phyloP scores from a whole-genome alignment of 2,113 vertebrate genomes.

The Rhea pennata region DNA sequence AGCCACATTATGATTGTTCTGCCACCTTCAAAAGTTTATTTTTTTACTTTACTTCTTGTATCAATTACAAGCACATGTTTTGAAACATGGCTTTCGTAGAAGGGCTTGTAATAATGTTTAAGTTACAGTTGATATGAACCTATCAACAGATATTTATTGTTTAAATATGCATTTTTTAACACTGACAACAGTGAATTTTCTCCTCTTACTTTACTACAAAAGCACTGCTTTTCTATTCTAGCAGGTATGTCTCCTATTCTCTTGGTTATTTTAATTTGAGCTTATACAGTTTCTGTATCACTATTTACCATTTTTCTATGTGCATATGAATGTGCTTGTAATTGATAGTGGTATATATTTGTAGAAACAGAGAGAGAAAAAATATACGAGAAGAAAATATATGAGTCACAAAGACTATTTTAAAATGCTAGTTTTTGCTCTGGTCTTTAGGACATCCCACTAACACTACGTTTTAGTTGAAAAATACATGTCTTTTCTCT shows the following conservation, averaged over 20 bases:
- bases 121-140: background rate
- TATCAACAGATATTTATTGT: constrained; percentile 1
- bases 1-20: background rate
- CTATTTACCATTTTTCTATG: background rate
- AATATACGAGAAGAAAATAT: background rate
- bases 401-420: background rate
- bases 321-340: background rate
- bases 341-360: background rate
- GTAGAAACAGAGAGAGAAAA: background rate
- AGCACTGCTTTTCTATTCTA: background rate
- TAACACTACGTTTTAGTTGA: background rate
- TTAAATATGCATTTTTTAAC: background rate
- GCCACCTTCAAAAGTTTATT: background rate
- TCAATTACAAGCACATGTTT: too few species aligned
- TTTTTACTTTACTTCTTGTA: background rate
- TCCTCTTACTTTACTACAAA: background rate
- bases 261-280: background rate
- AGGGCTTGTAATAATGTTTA: background rate
- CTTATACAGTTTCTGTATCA: background rate
- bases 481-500: background rate
- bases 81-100: background rate
- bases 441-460: background rate
- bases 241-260: background rate
- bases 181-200: background rate
- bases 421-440: background rate